A percentile compares a stretch with the other conserved stretches of the same genome.
These are phyloP conservation scores for Dicyrtoma fusca DNA, from an alignment of 2,888 invertebrate genomes.

Conservation along the genomic window DNA sequence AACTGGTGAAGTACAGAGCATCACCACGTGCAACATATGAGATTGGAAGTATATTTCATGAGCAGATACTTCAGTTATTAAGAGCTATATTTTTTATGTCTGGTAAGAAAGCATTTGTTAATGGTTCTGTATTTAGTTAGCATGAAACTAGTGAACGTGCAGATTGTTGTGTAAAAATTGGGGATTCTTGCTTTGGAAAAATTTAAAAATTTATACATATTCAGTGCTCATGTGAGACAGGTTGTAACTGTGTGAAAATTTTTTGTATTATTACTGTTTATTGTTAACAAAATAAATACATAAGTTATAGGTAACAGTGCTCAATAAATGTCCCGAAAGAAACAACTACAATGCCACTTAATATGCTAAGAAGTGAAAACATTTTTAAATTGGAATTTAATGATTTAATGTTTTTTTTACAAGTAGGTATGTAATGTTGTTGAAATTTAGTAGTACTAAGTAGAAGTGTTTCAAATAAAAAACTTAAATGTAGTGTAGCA, in stretches of 20 bases:
- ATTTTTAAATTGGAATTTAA: too few species aligned
- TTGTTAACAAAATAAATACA: background rate
- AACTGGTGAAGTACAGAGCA: background rate
- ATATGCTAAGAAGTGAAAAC: too few species aligned
- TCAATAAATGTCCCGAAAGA: too few species aligned
- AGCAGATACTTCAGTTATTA: background rate
- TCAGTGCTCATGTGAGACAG: background rate
- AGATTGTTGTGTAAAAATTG: background rate
- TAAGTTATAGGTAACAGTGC: too few species aligned
- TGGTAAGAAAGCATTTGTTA: background rate
- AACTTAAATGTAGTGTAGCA: too few species aligned
- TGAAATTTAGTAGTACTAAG: too few species aligned
- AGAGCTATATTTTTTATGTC: background rate
- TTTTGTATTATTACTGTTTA: background rate
- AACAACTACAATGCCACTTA: too few species aligned
- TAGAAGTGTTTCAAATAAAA: too few species aligned
- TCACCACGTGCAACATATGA: too few species aligned
- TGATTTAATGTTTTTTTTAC: too few species aligned
- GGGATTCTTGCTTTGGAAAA: background rate
- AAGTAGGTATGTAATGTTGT: too few species aligned
- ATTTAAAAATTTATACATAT: background rate
- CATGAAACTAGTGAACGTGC: conserved; percentile 1
- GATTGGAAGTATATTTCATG: too few species aligned
- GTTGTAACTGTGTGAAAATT: background rate
- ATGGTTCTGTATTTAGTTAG: background rate